Base-by-base conservation (phyloP, 2,888 invertebrate species). In the Hypena proboscidalis region DNA sequence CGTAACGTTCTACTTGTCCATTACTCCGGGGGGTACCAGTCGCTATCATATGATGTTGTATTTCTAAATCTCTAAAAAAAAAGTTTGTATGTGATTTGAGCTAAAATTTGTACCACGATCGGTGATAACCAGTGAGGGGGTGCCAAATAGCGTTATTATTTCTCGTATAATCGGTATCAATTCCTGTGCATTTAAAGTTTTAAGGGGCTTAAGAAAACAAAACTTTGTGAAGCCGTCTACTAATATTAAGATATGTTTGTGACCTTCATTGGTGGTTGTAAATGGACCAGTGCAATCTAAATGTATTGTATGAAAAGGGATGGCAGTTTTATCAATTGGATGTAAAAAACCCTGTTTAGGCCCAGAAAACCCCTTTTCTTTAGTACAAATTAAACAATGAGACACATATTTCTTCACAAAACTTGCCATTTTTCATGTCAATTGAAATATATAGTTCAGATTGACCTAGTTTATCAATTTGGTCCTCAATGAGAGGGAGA, bases 171-270 rank as follows among this genome's bases (percentile, higher is more conserved):
- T 27, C 0, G 29, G 41, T 11, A 51, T 55, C 1, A 61, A 13
- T 14, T 59, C 56, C 0, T 14, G 17, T 0, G 31, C 4, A 8
- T 59, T 56, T 27, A 58, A 59, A 1, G 43, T 9, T 4, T 25
- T 25, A 4, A 64, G 22, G 0, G 57, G 14, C 13, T 51, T 51
- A 1, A 59, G 13, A 1, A 64, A 9, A 15, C 50, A 50, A 22
- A 29, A 61, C 33, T 64, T 64, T 0, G 41, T 42, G 19, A 52
- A 61, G 0, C 53, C 25, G 10, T 64, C 60, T 0, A 61, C 38
- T 2, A 61, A 1, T 0, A 61, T 11, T 0, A 57, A 20, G 1
- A 62, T 22, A 9, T 26, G 47, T 10, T 39, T 46, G 14, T 17
- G 43, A 0, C 52, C 56, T n/a, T n/a, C n/a, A 11, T 54, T 43